Evolutionary conservation across 2,113 vertebrate genomes (phyloP), one percentile per base, ranked within the genome.

Genomic region (Salminus brasiliensis): DNA sequence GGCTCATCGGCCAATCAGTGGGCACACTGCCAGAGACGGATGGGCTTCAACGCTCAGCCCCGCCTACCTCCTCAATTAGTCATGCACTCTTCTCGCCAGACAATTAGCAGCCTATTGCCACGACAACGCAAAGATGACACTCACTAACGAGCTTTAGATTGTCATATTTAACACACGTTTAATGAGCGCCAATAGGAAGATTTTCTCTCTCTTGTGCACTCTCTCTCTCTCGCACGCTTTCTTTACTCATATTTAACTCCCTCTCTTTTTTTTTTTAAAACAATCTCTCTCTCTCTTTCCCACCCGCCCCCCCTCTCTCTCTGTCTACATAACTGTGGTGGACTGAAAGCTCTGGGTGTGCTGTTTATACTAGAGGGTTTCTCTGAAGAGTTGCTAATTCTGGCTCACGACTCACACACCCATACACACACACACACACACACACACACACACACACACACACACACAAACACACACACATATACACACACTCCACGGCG

Each of bases 81-180:
- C 82, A 83, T 47, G 45, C 66, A 79, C 67, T 84, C 77, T 85
- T 66, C 80, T 57, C 76, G 75, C 47, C 63, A 57, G 67, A 45
- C 80, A 86, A 87, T 88, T 86, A 88, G 72, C 65, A 72, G 57
- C 76, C 80, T 77, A 62, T 80, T 87, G 67, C 79, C 71, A 76
- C 45, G 66, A 74, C 71, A 74, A 72, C 49, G 63, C 67, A 59
- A 36, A 66, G 60, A 59, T 9, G 65, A 41, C 43, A 23, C 39
- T 36, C 36, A 3, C 52, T 82, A 86, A 86, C 32, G 79, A 82
- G 83, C 39, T 55, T 76, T 80, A 73, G 77, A 75, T 83, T 78
- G 71, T 81, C 78, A 67, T 68, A 73, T 80, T 75, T 80, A 68
- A 74, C 80, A 68, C 49, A 13, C 43, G n/a, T 41, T 49, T 71